These are phyloP conservation scores for Drosophila austrosaltans DNA, from an alignment of 2,888 invertebrate genomes.

Conservation along the genomic window DNA sequence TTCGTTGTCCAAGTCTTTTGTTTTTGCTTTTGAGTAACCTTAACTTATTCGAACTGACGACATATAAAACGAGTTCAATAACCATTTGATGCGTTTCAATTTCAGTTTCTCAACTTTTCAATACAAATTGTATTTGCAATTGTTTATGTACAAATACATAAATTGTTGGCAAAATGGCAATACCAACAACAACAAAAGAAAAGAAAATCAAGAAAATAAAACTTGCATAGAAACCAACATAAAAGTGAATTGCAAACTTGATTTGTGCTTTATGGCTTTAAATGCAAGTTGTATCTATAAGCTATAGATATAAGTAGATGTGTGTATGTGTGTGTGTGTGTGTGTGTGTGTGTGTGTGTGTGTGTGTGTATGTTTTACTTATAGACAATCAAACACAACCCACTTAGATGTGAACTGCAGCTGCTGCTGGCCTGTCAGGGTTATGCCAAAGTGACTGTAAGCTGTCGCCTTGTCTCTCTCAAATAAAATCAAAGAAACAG, in stretches of 20 bases:
- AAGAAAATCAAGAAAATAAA: slow-evolving; percentile 22
- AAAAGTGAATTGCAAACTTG: slow-evolving; percentile 66
- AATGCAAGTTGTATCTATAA: slow-evolving; percentile 1
- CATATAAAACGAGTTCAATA: slow-evolving; percentile 61
- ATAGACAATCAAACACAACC: slow-evolving; percentile 56
- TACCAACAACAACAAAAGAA: slow-evolving; percentile 1
- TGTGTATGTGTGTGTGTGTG: slow-evolving; percentile 3
- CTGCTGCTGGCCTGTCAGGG: slow-evolving; percentile 67
- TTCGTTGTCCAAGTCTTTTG: slow-evolving; percentile 59
- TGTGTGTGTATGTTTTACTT: slow-evolving; percentile 14
- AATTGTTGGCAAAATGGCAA: neutral
- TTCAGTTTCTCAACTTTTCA: slow-evolving; percentile 38
- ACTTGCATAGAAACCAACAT: slow-evolving; percentile 59
- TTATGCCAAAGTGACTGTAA: slow-evolving; percentile 67
- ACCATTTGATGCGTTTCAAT: slow-evolving; percentile 72
- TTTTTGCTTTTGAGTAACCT: slow-evolving; percentile 26
- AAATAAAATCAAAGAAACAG: slow-evolving; percentile 24
- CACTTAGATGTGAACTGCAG: slow-evolving; percentile 49
- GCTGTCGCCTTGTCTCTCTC: slow-evolving; percentile 4
- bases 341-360: slow-evolving; percentile 20
- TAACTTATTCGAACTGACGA: slow-evolving; percentile 10
- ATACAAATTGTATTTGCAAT: slow-evolving; percentile 26
- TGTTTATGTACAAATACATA: slow-evolving; percentile 42
- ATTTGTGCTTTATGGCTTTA: slow-evolving; percentile 39
- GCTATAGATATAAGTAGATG: slow-evolving; percentile 4